phyloP scores from a whole-genome alignment of 2,797 vertebrate genomes.

The Lepidocolaptes lacrymiger region DNA sequence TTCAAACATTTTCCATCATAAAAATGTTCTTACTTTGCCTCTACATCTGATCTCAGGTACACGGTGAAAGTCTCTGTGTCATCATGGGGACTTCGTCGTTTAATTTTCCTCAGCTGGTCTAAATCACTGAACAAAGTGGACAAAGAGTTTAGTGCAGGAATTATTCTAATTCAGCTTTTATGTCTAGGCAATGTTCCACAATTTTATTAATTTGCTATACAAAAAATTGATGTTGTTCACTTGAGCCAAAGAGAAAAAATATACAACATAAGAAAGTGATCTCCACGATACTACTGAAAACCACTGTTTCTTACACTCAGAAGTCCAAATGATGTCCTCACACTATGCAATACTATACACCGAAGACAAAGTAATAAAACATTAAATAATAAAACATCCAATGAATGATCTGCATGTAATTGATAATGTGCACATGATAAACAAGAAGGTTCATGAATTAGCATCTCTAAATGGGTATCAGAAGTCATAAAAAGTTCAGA shows the following conservation, averaged over 20 bases:
- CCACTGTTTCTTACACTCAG: neutral
- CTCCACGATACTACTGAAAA: neutral
- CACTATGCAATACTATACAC: neutral
- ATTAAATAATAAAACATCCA: neutral
- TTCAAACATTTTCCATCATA: neutral
- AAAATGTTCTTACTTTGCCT: conserved; percentile 87
- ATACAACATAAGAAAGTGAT: neutral
- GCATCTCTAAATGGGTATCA: neutral
- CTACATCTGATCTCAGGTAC: conserved; percentile 95
- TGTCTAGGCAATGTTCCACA: neutral
- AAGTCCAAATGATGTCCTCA: neutral
- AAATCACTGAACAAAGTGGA: conserved; percentile 84
- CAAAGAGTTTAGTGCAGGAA: conserved; percentile 1
- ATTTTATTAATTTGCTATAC: neutral
- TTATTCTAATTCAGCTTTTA: neutral
- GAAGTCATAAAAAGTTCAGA: neutral
- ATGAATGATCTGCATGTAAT: neutral
- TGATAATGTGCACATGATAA: neutral
- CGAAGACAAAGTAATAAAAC: neutral
- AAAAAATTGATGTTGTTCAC: neutral
- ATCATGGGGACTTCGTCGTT: conserved; percentile 93
- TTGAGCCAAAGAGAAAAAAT: neutral
- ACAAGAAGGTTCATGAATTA: neutral
- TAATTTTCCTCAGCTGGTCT: conserved; percentile 93
- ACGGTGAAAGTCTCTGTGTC: conserved; percentile 97